Percentiles rank a stretch among this genome's conserved stretches.
Conservation (phyloP, 2,888 invertebrate genomes). For the Busseola fusca region DNA sequence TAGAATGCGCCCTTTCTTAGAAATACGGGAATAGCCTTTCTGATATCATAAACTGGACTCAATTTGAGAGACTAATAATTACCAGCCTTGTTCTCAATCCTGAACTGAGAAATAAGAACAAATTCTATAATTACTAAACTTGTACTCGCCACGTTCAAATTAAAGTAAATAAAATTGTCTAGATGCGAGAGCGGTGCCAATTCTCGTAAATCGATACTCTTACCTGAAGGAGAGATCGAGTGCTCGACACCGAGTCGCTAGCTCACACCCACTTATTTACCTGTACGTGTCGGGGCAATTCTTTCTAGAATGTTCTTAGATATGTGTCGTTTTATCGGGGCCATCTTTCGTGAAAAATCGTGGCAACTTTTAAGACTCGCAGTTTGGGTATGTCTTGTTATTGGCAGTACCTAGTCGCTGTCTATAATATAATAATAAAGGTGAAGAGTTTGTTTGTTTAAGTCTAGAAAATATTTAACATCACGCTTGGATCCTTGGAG, state of each 20-base stretch:
- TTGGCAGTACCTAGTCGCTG: no score
- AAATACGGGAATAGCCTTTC: neutral
- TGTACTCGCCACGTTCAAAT: conserved; percentile 7
- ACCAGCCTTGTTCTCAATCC: neutral
- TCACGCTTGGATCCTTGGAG: no score
- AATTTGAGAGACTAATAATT: neutral
- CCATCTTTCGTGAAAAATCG: neutral
- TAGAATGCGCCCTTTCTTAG: neutral
- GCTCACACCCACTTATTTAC: conserved; percentile 38
- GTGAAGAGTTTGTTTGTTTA: no score
- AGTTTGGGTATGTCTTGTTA: neutral
- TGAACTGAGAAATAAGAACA: no score
- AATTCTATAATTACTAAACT: conserved; percentile 12
- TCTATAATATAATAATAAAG: no score
- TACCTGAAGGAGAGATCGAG: conserved; percentile 34
- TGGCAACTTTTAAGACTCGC: neutral
- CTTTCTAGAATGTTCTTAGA: conserved; percentile 12
- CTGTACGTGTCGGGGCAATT: conserved; percentile 25
- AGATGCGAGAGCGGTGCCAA: conserved; percentile 19
- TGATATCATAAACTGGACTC: neutral
- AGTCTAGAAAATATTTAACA: no score
- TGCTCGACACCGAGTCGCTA: conserved; percentile 24
- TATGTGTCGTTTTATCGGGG: neutral
- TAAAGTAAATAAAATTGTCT: conserved; percentile 47
- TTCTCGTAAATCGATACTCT: conserved; percentile 49